Base-by-base conservation (phyloP, 1,140 invertebrate genomes). In the Coenobita brevimanus region DNA sequence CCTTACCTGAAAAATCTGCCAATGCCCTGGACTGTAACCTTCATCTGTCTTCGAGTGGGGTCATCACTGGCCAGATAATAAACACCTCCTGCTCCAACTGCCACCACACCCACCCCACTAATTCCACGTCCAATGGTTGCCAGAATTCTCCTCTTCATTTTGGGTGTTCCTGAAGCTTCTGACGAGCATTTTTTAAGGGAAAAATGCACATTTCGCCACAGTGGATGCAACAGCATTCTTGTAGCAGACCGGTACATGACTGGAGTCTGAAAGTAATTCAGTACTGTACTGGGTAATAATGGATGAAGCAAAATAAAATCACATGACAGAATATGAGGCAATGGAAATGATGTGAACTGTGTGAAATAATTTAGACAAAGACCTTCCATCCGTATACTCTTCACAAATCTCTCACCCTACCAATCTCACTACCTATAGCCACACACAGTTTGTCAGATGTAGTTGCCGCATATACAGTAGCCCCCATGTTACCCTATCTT, bases 11-110 rank as follows among this genome's bases (percentile, higher is more conserved):
- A 83, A 91, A 93, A 93, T 80, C 93, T 91, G 36, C 90, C 89
- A 76, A 92, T 85, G 36, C 93, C 93, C 82, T 92, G 91, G 73
- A 92, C 4, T 0, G 92, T 91, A 10, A 93, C 91, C 71, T 91
- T 90, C 30, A 92, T 81, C 88, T 92, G 92, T 43, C 93, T 86
- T 88, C 91, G 92, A 15, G 92, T 85, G 69, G 90, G 89, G 57
- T 92, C 91, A 89, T 91, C 89, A 46, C 91, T 89, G 6, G 41
- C 15, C 4, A 54, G 69, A 60, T 92, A 91, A 84, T 92, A 92
- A 10, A 86, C 79, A 0, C 89, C 89, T 21, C 84, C 82, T 30
- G 43, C 60, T 13, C 43, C 43, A 17, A 69, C 64, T 27, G 50
- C 84, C 21, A 57, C 79, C 41, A 89, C 54, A 21, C 4, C 78